phyloP scores from a whole-genome alignment of 2,113 vertebrate genomes.

The Azemiops feae region DNA sequence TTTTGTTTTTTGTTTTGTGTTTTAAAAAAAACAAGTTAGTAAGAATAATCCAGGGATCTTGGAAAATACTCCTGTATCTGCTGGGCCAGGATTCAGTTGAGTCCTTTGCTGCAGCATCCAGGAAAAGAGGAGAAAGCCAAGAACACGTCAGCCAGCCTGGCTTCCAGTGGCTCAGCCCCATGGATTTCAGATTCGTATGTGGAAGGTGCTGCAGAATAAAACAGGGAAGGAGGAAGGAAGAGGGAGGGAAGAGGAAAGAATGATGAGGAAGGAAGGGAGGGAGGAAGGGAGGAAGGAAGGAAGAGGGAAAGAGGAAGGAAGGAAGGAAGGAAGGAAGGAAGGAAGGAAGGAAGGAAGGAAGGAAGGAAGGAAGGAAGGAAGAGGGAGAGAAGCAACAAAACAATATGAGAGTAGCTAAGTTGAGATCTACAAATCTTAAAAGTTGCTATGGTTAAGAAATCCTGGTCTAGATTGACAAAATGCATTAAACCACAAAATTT shows the following conservation, averaged over 20 bases:
- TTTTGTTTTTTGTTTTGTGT: background rate
- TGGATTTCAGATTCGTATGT: conserved; percentile 90
- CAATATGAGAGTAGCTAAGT: background rate
- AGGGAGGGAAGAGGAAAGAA: background rate
- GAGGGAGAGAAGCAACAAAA: background rate
- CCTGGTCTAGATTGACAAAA: background rate
- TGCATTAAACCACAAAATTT: background rate
- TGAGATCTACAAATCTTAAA: background rate
- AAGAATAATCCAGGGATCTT: background rate
- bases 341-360: too few species aligned
- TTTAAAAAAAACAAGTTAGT: background rate
- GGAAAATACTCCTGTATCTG: conserved; percentile 24
- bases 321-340: background rate
- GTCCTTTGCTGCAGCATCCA: conserved; percentile 21
- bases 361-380: background rate
- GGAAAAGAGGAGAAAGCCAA: conserved; percentile 19
- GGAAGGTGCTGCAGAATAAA: conserved; percentile 87
- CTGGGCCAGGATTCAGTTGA: conserved; percentile 11
- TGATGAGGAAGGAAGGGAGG: background rate
- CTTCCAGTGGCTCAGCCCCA: conserved; percentile 31
- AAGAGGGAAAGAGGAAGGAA: too few species aligned
- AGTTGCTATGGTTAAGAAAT: background rate
- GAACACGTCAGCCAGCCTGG: conserved; percentile 44
- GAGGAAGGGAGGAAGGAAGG: background rate
- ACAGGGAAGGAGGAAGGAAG: background rate